Base-by-base conservation (phyloP, 2,113 vertebrate genomes). In the Ondatra zibethicus region DNA sequence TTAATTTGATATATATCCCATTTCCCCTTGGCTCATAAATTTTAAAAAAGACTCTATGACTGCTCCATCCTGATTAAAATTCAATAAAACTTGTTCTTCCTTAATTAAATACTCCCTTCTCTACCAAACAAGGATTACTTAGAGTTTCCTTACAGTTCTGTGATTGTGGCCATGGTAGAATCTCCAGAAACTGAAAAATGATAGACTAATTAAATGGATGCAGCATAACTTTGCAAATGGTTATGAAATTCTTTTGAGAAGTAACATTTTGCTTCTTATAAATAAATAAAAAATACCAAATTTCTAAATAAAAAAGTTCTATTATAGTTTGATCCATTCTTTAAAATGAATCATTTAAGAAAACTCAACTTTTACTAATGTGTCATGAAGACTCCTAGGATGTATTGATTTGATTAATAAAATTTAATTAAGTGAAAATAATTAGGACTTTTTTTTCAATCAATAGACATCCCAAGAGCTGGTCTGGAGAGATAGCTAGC, bases 391-490 rank as follows among this genome's bases (percentile, higher is more conserved):
- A 93, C 70, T 96, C 52, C 89, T 81, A 55, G 45, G 10, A 93
- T 96, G 27, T 92, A 96, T 80, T 91, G 47, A 29, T 95, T 97
- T 96, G 92, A 96, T 92, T 98, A 97, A 93, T 94, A 96, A 92
- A 95, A 93, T 94, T 73, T 76, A 97, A 96, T 97, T 97, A 97
- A 91, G 13, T 78, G 45, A 94, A 94, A 65, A 72, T 95, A 94
- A 96, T 97, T 95, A 76, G 39, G 85, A 95, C 45, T 80, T 75
- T 93, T 96, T 94, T 96, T 63, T 91, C 50, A n/a, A 5, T 85
- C 84, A 89, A 96, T 92, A 89, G 85, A 85, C 91, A 65, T 89
- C 95, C 80, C 33, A 89, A 16, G 27, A 97, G 47, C 52, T 76
- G 12, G 36, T 14, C 36, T 39, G 5, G 11, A 61, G 55, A 27